These are phyloP conservation scores for Xestoiulus laeticollis DNA, from an alignment of 2,888 invertebrate genomes.

Conservation along the genomic window DNA sequence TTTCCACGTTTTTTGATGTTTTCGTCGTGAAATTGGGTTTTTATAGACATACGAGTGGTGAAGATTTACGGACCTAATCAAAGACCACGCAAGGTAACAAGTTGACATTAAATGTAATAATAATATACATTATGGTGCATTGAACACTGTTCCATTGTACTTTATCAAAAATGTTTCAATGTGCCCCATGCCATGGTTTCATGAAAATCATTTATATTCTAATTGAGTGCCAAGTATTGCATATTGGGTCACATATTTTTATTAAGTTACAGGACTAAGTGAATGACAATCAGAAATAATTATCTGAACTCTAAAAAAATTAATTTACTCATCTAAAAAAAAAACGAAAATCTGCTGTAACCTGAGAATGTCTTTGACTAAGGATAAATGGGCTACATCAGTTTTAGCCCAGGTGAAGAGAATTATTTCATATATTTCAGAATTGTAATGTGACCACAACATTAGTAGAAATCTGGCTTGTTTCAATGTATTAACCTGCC, in stretches of 20 bases:
- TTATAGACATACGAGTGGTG: no score
- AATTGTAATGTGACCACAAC: not conserved
- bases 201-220: no score
- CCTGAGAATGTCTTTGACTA: not conserved
- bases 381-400: no score
- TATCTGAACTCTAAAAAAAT: not conserved
- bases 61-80: no score
- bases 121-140: no score
- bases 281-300: not conserved
- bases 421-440: not conserved
- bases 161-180: no score
- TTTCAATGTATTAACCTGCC: not conserved
- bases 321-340: not conserved
- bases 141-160: no score
- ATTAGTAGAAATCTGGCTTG: not conserved
- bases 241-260: not conserved
- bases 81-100: no score
- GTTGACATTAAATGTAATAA: no score
- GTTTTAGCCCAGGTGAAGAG: not conserved
- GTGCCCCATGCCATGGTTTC: no score
- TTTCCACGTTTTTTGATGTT: no score
- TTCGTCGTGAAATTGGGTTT: no score
- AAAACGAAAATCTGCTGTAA: not conserved
- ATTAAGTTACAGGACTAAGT: not conserved
- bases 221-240: not conserved